Evolutionary conservation across 2,113 vertebrate genomes (phyloP).

Genomic region (Ctenodactylus gundi): DNA sequence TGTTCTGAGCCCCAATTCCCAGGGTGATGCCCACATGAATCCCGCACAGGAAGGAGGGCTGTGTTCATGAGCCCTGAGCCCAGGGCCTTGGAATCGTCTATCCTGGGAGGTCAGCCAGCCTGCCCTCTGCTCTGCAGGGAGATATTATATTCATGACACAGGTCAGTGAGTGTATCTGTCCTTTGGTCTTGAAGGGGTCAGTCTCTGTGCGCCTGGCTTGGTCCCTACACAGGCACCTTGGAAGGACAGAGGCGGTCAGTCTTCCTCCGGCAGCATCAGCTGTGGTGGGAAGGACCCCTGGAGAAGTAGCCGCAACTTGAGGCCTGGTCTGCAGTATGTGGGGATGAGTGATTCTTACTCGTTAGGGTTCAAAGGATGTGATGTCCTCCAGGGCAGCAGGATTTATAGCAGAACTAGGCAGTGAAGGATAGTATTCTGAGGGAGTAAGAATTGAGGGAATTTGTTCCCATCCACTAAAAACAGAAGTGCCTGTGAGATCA

Average conservation of each 20-base stretch:
- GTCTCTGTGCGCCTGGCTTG: not conserved
- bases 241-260: not conserved
- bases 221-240: not conserved
- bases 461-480: not conserved
- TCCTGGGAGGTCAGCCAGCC: not conserved
- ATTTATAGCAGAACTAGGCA: not conserved
- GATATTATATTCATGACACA: not conserved
- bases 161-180: not conserved
- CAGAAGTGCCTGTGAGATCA: not conserved
- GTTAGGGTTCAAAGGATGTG: not conserved
- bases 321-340: not conserved
- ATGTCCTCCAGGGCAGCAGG: not conserved
- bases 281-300: not conserved
- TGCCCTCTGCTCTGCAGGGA: not conserved
- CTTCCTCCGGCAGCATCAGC: not conserved
- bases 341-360: not conserved
- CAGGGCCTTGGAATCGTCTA: not conserved
- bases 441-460: not conserved
- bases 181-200: not conserved
- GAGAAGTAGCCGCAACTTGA: not conserved
- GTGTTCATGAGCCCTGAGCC: not conserved
- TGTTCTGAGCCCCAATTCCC: not conserved
- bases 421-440: not conserved
- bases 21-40: not conserved
- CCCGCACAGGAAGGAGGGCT: not conserved